Base-by-base conservation (phyloP, 2,797 vertebrate genomes). In the Orientallactaga sibirica region DNA sequence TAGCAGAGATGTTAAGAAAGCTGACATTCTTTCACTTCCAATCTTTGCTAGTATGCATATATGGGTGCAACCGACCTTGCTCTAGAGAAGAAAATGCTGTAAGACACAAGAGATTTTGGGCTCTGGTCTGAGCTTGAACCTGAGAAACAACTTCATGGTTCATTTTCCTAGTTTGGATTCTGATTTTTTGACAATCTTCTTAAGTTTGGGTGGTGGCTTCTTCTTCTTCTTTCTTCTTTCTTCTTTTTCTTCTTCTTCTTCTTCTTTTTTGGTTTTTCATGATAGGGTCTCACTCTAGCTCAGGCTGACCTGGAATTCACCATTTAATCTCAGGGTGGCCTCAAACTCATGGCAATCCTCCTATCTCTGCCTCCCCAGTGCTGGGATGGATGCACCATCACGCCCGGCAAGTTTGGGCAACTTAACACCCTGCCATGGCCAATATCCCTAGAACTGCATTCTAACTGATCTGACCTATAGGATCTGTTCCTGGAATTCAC, bases 1-100 rank as follows among this genome's bases (percentile, higher is more conserved):
- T 94, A 88, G 67, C 7, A 0, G 66, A 90, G 68, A 94, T 71
- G 68, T 86, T 94, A 96, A 93, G 81, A 96, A 93, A 95, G 86
- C 83, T 88, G 86, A 92, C 83, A 84, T 52, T 61, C 81, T 95
- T 95, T 94, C 82, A 80, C 64, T 92, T 96, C 73, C 66, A 80
- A 90, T 95, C 86, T 95, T 79, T 93, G 27, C 88, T 86, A 83
- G 74, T 55, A 89, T 19, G 88, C 70, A 80, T 7, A 73, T 41
- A 62, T 58, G 24, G 48, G 41, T 89, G 48, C 58, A 94, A 88
- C 14, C 84, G 92, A 94, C 92, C 91, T 91, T 93, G 64, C 68
- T 91, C 84, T 83, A 94, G 14, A 91, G 62, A 77, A 92, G 61
- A 95, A 76, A 93, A 86, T 43, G 29, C 61, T 88, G 19, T 16